A percentile compares a stretch with the other conserved stretches of the same genome.
Conservation (phyloP, 2,113 vertebrate genomes). For the Thomomys bottae region DNA sequence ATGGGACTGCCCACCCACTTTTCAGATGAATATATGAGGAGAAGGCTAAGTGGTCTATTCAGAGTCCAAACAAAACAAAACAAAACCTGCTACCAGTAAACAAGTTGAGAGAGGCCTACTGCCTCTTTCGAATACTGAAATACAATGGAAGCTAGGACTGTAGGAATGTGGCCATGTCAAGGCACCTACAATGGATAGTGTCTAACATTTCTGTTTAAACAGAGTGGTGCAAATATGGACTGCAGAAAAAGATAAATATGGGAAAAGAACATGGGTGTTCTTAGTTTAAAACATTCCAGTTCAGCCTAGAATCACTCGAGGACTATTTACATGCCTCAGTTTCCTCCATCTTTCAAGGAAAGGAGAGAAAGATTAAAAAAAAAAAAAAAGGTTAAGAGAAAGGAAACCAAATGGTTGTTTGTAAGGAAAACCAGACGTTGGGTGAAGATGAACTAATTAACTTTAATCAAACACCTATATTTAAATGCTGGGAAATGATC, state of each 20-base stretch:
- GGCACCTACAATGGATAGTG: background rate
- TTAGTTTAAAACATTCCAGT: background rate
- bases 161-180: background rate
- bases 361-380: background rate
- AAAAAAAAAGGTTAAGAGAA: constrained; percentile 17
- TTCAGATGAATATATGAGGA: constrained; percentile 9
- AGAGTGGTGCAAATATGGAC: background rate
- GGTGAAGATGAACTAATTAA: constrained; percentile 57
- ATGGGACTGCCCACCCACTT: constrained; percentile 21
- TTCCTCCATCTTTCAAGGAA: constrained; percentile 59
- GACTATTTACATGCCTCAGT: constrained; percentile 67
- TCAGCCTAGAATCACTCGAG: background rate
- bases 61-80: constrained; percentile 4
- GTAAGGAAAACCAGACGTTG: constrained; percentile 47
- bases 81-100: background rate
- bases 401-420: constrained; percentile 54
- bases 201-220: background rate
- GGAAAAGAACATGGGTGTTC: background rate
- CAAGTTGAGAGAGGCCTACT: constrained; percentile 57
- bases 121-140: background rate
- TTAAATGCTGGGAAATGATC: constrained; percentile 65
- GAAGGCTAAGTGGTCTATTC: background rate
- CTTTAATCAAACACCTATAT: constrained; percentile 70
- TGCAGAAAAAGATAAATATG: background rate
- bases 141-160: background rate